These are phyloP conservation scores for Acrossocheilus fasciatus DNA, from an alignment of 2,797 vertebrate species.

Conservation along the genomic window DNA sequence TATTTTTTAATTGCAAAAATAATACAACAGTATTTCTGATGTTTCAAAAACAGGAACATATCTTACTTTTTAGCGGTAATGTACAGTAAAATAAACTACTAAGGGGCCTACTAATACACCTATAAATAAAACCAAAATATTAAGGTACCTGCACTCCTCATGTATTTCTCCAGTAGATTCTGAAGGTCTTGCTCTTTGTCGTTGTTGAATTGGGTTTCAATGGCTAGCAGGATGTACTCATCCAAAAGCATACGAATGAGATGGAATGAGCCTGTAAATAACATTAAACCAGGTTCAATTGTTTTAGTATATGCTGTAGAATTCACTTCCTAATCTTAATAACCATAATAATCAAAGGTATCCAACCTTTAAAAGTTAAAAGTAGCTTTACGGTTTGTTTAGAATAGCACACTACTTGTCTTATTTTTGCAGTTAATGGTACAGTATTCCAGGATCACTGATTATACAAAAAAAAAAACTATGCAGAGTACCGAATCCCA, in stretches of 20 bases:
- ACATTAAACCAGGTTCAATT: constrained; percentile 1
- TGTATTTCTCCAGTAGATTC: constrained; percentile 96
- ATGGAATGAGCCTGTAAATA: constrained; percentile 92
- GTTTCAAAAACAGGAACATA: background rate
- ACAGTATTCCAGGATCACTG: background rate
- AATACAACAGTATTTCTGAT: background rate
- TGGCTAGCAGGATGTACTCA: constrained; percentile 95
- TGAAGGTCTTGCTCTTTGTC: constrained; percentile 98
- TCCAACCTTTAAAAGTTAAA: background rate
- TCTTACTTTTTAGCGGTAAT: background rate
- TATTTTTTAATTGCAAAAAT: background rate
- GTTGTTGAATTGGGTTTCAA: constrained; percentile 99
- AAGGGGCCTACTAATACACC: background rate
- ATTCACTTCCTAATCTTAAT: background rate
- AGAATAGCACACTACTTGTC: background rate
- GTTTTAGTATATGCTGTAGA: background rate
- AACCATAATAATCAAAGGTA: background rate
- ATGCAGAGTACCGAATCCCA: background rate
- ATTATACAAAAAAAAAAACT: background rate
- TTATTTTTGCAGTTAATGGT: background rate
- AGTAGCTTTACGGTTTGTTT: background rate
- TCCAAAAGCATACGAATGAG: constrained; percentile 98
- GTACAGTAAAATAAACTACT: background rate
- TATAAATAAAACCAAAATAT: background rate
- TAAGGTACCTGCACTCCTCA: constrained; percentile 93